Conservation (phyloP, 2,888 invertebrate genomes). For the Blera fallax region DNA sequence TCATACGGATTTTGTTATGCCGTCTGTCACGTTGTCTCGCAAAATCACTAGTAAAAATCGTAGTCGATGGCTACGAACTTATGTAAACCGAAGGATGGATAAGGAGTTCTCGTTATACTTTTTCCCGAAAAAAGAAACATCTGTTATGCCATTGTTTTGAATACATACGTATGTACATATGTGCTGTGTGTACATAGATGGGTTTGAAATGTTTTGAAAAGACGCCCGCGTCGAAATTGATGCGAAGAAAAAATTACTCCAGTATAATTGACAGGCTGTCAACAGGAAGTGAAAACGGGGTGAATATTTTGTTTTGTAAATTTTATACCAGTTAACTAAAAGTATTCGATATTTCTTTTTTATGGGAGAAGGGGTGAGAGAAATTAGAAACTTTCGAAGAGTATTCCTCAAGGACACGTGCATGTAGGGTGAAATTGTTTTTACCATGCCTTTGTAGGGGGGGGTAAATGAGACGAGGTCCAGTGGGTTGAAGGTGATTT, state of each 20-base stretch:
- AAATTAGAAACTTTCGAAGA: neutral
- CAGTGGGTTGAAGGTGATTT: neutral
- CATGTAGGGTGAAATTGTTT: neutral
- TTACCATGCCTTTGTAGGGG: neutral
- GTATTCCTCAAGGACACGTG: neutral
- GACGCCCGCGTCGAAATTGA: neutral
- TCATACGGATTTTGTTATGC: neutral
- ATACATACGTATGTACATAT: neutral
- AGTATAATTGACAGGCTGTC: neutral
- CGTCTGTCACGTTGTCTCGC: constrained; percentile 28
- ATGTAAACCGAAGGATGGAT: neutral
- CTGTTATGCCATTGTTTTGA: neutral
- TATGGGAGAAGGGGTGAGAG: neutral
- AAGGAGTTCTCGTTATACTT: neutral
- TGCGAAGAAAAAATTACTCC: neutral
- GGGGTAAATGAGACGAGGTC: no score
- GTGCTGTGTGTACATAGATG: neutral
- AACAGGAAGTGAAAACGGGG: neutral
- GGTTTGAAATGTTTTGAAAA: neutral
- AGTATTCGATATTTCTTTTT: neutral
- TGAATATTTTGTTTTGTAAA: neutral
- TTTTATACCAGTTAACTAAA: neutral
- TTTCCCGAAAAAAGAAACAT: neutral
- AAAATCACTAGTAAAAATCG: neutral
- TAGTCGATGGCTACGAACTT: neutral